phyloP scores from a whole-genome alignment of 2,113 vertebrate species.

The Salminus brasiliensis region DNA sequence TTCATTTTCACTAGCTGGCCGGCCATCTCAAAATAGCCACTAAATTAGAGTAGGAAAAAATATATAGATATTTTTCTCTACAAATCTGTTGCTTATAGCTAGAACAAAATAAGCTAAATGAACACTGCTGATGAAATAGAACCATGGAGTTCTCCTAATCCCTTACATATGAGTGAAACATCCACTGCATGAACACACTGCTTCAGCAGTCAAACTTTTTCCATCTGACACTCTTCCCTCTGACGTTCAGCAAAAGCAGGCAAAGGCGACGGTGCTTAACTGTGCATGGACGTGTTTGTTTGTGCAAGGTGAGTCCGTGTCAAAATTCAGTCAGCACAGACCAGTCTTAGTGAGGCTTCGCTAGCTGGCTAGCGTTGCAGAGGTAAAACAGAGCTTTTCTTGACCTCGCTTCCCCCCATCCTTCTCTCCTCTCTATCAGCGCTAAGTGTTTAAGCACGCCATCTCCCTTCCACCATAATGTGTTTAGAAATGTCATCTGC shows the following conservation, averaged over 20 bases:
- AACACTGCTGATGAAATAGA: no score
- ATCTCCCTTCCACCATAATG: slow-evolving; percentile 67
- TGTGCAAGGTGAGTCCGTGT: slow-evolving; percentile 66
- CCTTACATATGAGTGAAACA: no score
- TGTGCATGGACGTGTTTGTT: slow-evolving; percentile 66
- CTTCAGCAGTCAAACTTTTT: not conserved
- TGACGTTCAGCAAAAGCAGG: slow-evolving; percentile 24
- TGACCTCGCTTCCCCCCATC: slow-evolving; percentile 51
- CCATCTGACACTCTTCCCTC: not conserved
- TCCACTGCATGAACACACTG: no score
- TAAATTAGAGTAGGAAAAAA: no score
- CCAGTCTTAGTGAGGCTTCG: slow-evolving; percentile 58
- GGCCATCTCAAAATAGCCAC: no score
- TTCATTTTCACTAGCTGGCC: no score
- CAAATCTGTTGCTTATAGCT: no score
- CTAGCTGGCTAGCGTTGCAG: slow-evolving; percentile 50
- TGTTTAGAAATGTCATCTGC: slow-evolving; percentile 76
- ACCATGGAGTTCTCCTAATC: no score
- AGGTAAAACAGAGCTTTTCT: slow-evolving; percentile 76
- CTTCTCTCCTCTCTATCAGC: slow-evolving; percentile 68
- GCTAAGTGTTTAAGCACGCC: slow-evolving; percentile 67
- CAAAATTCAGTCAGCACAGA: slow-evolving; percentile 70
- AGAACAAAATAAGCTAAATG: no score
- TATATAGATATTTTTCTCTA: no score
- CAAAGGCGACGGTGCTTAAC: slow-evolving; percentile 49